Evolutionary conservation across 2,888 invertebrate genomes (phyloP).

Genomic region (Himalopsyche kuldschensis): DNA sequence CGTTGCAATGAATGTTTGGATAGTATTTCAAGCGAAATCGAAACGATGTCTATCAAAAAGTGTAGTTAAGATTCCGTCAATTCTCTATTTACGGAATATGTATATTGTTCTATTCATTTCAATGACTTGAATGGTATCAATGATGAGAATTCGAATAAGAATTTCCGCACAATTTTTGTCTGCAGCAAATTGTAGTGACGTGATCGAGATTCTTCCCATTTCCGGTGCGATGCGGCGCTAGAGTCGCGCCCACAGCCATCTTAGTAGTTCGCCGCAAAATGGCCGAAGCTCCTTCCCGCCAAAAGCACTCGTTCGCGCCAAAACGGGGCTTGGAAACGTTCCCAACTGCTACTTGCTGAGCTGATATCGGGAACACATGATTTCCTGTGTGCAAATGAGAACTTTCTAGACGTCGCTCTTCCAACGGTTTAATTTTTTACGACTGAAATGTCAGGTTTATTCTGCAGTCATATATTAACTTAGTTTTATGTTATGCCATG

Average conservation of each 20-base stretch:
- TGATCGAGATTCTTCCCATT: neutral
- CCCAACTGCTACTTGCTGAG: conserved; percentile 10
- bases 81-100: no score
- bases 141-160: no score
- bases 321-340: neutral
- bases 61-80: no score
- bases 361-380: conserved; percentile 26
- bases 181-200: neutral
- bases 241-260: neutral
- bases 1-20: no score
- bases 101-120: no score
- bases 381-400: conserved; percentile 33
- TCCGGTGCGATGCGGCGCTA: neutral
- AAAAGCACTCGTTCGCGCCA: conserved; percentile 15
- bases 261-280: conserved; percentile 11
- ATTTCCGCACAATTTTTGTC: no score
- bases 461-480: no score
- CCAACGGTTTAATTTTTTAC: neutral
- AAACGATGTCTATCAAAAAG: no score
- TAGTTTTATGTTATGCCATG: no score
- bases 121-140: no score
- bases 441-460: neutral
- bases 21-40: no score
- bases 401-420: neutral
- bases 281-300: conserved; percentile 9